phyloP scores from a whole-genome alignment of 2,113 vertebrate genomes.

The Zosterops hypoxanthus region DNA sequence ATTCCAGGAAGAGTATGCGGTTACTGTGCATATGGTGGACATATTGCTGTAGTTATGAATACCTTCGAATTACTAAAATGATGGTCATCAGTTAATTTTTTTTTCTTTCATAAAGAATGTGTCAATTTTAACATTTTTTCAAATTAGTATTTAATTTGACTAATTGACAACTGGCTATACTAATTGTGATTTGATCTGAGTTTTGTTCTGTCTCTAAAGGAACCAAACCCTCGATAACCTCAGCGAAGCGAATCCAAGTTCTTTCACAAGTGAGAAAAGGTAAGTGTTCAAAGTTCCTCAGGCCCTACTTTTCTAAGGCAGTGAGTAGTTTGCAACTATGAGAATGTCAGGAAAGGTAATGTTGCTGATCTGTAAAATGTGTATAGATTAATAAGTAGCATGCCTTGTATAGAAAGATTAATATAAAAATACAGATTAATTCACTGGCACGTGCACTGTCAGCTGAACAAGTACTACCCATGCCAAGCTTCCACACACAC shows the following conservation, averaged over 20 bases:
- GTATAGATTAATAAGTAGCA: background rate
- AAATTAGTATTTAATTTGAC: background rate
- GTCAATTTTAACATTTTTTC: background rate
- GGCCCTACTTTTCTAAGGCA: background rate
- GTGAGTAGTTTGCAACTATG: background rate
- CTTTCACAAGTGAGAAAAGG: background rate
- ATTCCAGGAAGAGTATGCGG: background rate
- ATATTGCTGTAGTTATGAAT: background rate
- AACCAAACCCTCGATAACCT: background rate
- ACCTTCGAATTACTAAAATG: background rate
- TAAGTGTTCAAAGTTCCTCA: constrained; percentile 29
- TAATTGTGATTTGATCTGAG: background rate
- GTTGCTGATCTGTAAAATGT: background rate
- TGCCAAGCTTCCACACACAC: background rate
- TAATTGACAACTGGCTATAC: background rate
- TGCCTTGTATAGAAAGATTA: background rate
- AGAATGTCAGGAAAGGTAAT: background rate
- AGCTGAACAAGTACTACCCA: background rate
- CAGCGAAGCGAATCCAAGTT: constrained; percentile 10
- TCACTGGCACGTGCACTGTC: background rate
- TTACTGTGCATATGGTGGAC: background rate
- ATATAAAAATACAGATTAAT: background rate
- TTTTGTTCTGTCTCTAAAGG: constrained; percentile 44
- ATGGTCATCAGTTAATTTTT: background rate
- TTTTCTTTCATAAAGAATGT: background rate